Evolutionary conservation across 2,797 vertebrate genomes (phyloP), one percentile per base, ranked within the genome.

Genomic region (Heliangelus exortis): DNA sequence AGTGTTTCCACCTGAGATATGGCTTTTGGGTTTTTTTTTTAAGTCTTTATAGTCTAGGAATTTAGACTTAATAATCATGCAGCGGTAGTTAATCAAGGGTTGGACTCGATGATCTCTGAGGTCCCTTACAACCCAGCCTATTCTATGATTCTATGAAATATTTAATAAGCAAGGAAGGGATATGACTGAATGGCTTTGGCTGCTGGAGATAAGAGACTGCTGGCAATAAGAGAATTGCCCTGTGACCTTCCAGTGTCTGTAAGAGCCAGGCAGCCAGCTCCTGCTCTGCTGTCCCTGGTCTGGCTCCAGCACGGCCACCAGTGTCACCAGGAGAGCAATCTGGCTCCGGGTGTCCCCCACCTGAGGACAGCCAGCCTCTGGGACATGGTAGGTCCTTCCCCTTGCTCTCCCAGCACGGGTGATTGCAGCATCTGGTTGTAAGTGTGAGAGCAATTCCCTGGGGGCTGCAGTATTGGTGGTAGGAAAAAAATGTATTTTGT

Each of bases 371-470:
- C 17, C 58, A 90, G 3, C 23, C 50, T 25, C 58, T 6, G 67
- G 61, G 90, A 68, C 16, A 39, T 2, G 47, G 6, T 79, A 90
- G 78, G 77, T 86, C 89, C 58, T 85, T 85, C 51, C 51, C 76
- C 28, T 12, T 1, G 0, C 34, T 48, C 43, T 45, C 80, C 0
- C 3, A 36, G 36, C 21, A 2, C 0, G 0, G 28, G 2, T 50
- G 76, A 94, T 47, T 83, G 93, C 90, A 94, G 91, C 96, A 96
- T 95, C 96, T 96, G 95, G 91, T 87, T 80, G 45, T 47, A 96
- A 97, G 97, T 96, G 91, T 96, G 96, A 96, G 88, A 94, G 79
- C 7, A 95, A 96, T 96, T 95, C 95, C 91, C 92, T 21, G 29
- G 23, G 84, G 94, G 67, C 54, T 79, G 84, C 7, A 39, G 62